phyloP scores from a whole-genome alignment of 2,113 vertebrate species.

The Mus spicilegus region DNA sequence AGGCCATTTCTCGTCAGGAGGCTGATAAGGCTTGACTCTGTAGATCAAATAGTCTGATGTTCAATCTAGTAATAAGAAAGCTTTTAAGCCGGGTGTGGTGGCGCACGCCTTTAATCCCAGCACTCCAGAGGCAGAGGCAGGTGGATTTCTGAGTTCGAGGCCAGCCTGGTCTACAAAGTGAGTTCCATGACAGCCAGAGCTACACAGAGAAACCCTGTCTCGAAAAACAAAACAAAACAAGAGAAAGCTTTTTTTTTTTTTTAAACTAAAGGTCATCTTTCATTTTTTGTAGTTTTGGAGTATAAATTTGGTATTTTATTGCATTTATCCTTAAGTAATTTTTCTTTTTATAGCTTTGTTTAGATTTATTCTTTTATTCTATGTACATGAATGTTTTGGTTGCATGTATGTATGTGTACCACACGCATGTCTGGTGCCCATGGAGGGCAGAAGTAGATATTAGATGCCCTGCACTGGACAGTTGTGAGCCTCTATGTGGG shows the following conservation, averaged over 20 bases:
- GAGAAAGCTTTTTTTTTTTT: too few relatives aligned
- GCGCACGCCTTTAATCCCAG: too few relatives aligned
- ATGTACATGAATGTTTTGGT: not conserved
- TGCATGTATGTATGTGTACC: not conserved
- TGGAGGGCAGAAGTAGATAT: not conserved
- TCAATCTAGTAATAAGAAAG: not conserved
- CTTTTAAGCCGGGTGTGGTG: not conserved
- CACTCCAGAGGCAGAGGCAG: too few relatives aligned
- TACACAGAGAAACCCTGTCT: too few relatives aligned
- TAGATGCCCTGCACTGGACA: not conserved
- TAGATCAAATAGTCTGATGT: not conserved
- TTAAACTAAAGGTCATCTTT: not conserved
- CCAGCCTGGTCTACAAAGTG: too few relatives aligned
- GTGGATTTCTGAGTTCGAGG: too few relatives aligned
- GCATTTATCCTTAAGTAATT: conserved; percentile 4
- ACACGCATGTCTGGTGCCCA: not conserved
- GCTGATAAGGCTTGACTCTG: not conserved
- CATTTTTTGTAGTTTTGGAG: not conserved
- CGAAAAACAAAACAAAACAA: too few relatives aligned
- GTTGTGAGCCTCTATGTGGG: not conserved
- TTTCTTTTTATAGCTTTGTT: not conserved
- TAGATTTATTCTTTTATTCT: not conserved
- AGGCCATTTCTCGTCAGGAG: not conserved
- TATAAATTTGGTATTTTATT: not conserved
- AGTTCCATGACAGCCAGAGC: too few relatives aligned